Evolutionary conservation across 1,140 invertebrate genomes (phyloP).

Genomic region (Belonocnema kinseyi): DNA sequence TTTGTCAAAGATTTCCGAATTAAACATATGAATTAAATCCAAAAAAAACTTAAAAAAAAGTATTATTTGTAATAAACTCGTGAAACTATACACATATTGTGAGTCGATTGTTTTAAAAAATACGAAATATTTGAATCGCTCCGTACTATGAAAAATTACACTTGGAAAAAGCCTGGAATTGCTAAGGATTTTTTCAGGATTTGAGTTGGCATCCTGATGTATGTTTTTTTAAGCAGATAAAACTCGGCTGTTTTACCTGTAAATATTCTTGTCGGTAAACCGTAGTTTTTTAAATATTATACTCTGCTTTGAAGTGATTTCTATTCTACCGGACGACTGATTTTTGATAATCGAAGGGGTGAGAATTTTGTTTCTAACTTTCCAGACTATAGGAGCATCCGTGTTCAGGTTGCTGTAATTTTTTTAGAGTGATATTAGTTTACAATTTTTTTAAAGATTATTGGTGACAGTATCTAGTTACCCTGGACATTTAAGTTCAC

Average conservation of each 20-base stretch:
- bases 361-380: conserved; percentile 70
- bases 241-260: conserved; percentile 70
- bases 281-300: conserved; percentile 74
- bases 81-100: too few relatives aligned
- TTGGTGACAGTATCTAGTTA: conserved; percentile 59
- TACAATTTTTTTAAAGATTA: conserved; percentile 35
- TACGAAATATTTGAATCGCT: too few relatives aligned
- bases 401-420: conserved; percentile 72
- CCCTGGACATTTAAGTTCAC: conserved; percentile 77
- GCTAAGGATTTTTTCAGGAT: too few relatives aligned
- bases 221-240: conserved; percentile 1
- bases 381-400: conserved; percentile 75
- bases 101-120: too few relatives aligned
- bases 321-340: conserved; percentile 71
- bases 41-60: too few relatives aligned
- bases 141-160: too few relatives aligned
- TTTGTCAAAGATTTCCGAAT: too few relatives aligned
- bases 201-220: too few relatives aligned
- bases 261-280: conserved; percentile 75
- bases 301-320: conserved; percentile 70
- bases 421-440: conserved; percentile 25
- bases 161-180: too few relatives aligned
- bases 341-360: conserved; percentile 64
- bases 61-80: too few relatives aligned
- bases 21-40: too few relatives aligned